Conservation (phyloP, 2,113 vertebrate species). For the Macrotus californicus region DNA sequence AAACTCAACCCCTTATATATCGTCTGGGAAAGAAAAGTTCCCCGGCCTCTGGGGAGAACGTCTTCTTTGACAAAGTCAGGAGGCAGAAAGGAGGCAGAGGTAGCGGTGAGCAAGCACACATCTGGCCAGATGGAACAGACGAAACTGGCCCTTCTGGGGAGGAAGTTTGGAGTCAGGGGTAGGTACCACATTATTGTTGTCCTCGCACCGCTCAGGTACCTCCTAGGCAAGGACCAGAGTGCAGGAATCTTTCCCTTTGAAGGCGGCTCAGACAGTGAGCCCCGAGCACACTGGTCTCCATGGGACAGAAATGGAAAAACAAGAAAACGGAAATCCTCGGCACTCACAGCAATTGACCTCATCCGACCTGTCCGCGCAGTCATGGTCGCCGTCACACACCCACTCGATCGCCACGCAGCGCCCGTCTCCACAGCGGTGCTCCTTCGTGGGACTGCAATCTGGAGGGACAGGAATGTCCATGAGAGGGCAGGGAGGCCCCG, state of each 20-base stretch:
- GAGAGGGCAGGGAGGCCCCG: not conserved
- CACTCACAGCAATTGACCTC: slow-evolving; percentile 97
- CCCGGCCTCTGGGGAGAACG: not conserved
- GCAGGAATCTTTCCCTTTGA: not conserved
- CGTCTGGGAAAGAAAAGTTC: not conserved
- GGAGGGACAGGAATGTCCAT: not conserved
- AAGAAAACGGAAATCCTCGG: not conserved
- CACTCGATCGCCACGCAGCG: slow-evolving; percentile 89
- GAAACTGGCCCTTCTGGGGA: not conserved
- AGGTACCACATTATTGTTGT: fast-evolving
- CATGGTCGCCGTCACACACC: slow-evolving; percentile 96
- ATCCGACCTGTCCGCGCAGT: slow-evolving; percentile 94
- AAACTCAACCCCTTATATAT: not conserved
- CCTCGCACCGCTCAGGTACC: not conserved
- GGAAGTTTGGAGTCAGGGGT: not conserved
- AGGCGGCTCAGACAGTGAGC: not conserved
- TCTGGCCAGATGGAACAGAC: not conserved
- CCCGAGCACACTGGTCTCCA: not conserved
- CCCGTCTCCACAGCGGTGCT: slow-evolving; percentile 91
- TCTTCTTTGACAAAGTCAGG: not conserved
- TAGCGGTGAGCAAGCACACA: not conserved
- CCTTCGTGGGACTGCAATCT: slow-evolving; percentile 84
- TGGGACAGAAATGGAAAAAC: not conserved
- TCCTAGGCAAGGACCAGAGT: not conserved
- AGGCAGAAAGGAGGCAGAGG: not conserved